A percentile compares a stretch with the other conserved stretches of the same genome.
Evolutionary conservation across 2,113 vertebrate genomes (phyloP).

Genomic region (Guaruba guarouba): DNA sequence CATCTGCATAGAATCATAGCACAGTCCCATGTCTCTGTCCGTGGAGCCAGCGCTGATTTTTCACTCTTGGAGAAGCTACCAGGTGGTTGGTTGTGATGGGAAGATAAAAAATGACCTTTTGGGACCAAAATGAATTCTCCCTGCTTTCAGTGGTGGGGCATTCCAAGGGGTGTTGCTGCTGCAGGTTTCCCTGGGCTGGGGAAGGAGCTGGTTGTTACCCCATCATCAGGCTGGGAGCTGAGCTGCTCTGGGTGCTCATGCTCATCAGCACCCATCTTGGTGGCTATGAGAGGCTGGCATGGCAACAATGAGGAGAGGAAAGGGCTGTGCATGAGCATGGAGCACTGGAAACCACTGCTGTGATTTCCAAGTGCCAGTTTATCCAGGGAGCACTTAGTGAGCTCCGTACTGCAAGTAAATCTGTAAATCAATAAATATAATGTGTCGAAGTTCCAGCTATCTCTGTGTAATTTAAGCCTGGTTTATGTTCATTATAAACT

Average conservation of each 20-base stretch:
- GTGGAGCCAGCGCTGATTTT: accelerated
- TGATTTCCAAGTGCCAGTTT: not conserved
- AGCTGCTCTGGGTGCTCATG: not conserved
- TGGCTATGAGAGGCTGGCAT: not conserved
- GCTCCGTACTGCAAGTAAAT: not conserved
- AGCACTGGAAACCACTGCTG: accelerated
- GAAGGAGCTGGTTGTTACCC: not conserved
- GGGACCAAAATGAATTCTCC: not conserved
- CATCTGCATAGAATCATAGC: not conserved
- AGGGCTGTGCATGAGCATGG: accelerated
- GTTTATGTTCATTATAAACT: not conserved
- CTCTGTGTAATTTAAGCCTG: not conserved
- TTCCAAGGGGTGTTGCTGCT: not conserved
- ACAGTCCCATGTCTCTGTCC: accelerated
- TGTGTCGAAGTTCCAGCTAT: not conserved
- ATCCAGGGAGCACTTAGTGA: not conserved
- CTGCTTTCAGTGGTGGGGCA: accelerated
- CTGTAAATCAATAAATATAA: not conserved
- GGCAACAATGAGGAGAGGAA: accelerated
- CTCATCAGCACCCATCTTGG: accelerated
- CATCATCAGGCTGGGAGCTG: not conserved
- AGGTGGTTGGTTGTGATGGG: accelerated
- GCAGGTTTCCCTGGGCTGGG: not conserved
- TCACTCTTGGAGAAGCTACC: not conserved
- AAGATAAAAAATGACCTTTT: accelerated